phyloP scores from a whole-genome alignment of 2,888 invertebrate species.

The Pyralis farinalis region DNA sequence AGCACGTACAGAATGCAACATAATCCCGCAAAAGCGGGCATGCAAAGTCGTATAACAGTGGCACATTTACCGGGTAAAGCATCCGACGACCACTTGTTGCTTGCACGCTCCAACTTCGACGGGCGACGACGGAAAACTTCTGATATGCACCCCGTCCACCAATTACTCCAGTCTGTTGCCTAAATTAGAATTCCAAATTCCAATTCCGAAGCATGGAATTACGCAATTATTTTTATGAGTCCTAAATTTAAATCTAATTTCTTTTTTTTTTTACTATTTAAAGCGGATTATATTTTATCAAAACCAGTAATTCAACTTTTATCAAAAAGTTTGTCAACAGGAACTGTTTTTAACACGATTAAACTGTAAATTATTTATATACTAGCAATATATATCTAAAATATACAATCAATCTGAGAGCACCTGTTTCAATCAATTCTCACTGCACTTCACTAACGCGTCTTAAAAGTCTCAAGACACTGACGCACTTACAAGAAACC shows the following conservation, averaged over 20 bases:
- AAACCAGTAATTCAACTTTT: constrained; percentile 3
- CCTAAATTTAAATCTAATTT: constrained; percentile 13
- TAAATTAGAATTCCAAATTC: constrained; percentile 34
- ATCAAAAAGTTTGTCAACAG: constrained; percentile 33
- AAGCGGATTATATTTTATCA: constrained; percentile 3
- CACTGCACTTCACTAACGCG: constrained; percentile 57
- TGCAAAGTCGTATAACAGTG: constrained; percentile 72
- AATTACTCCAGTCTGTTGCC: constrained; percentile 38
- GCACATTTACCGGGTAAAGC: constrained; percentile 74
- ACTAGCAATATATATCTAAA: constrained; percentile 31
- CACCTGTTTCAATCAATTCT: constrained; percentile 56
- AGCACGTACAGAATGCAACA: constrained; percentile 43
- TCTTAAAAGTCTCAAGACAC: constrained; percentile 54
- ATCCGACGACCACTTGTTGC: constrained; percentile 77
- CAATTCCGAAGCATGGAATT: constrained; percentile 20
- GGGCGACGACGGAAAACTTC: constrained; percentile 44
- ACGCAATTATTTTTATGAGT: neutral
- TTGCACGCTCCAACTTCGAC: constrained; percentile 51
- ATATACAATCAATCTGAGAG: constrained; percentile 41
- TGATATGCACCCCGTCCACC: constrained; percentile 38
- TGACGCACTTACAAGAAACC: constrained; percentile 51
- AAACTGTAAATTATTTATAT: constrained; percentile 23
- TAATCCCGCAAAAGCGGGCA: constrained; percentile 67
- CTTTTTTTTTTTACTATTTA: neutral
- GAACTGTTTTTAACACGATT: constrained; percentile 36